Evolutionary conservation across 2,113 vertebrate species (phyloP).

Genomic region (Polyodon spathula): DNA sequence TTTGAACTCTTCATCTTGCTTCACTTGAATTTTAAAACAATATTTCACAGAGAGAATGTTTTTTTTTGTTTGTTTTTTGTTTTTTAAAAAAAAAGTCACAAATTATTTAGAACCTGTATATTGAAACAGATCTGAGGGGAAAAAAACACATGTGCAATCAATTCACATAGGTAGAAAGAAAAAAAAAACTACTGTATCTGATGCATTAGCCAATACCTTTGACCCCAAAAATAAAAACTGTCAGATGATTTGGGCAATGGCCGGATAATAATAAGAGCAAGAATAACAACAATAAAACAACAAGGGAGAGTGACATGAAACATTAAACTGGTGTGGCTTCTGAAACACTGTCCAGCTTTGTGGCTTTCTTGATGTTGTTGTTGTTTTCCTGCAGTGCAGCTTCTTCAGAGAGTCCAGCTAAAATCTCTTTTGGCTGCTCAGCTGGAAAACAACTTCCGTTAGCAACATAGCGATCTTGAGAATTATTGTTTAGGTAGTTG

Average conservation of each 20-base stretch:
- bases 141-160: conserved; percentile 57
- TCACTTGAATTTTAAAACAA: conserved; percentile 28
- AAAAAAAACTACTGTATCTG: conserved; percentile 37
- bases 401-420: conserved; percentile 70
- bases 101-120: conserved; percentile 29
- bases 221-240: conserved; percentile 12
- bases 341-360: conserved; percentile 76
- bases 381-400: conserved; percentile 68
- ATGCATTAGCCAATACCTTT: conserved; percentile 39
- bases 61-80: too few species aligned
- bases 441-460: conserved; percentile 58
- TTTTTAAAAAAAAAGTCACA: conserved; percentile 28
- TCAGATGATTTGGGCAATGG: conserved; percentile 2
- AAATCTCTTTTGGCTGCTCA: conserved; percentile 66
- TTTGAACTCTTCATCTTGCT: conserved; percentile 27
- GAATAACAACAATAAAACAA: conserved; percentile 29
- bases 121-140: conserved; percentile 6
- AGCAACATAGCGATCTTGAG: conserved; percentile 68
- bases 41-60: conserved; percentile 48
- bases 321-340: conserved; percentile 71
- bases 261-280: conserved; percentile 13
- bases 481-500: conserved; percentile 85
- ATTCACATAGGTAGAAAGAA: conserved; percentile 45
- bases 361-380: conserved; percentile 64
- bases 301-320: conserved; percentile 13